Base-by-base conservation (phyloP, 2,888 invertebrate genomes). In the Ecliptopera silaceata region DNA sequence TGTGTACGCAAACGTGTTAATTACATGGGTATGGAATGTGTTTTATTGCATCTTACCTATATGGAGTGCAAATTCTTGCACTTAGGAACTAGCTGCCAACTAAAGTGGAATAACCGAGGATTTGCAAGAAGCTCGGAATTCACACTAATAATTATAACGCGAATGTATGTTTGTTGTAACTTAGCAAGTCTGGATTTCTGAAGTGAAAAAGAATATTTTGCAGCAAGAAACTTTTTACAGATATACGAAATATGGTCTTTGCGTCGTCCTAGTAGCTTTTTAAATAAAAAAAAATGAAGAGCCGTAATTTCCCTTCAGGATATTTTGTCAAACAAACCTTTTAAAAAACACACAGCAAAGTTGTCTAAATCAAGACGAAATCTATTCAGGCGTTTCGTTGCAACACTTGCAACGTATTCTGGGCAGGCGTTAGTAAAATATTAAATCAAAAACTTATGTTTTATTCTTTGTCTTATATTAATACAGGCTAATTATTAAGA, bases 1-100 rank as follows among this genome's bases (percentile, higher is more conserved):
- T 84, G 80, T 80, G 80, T 44, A 32, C 80, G 70, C 80, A 85
- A 75, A 59, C 54, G 88, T 88, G 88, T 81, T 89, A 89, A 88
- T 87, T 86, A 80, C 74, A 74, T 72, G 75, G 71, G 75, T 77
- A 78, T 74, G 77, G 69, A 72, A 76, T 77, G 70, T 70, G 71
- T 75, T 79, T 76, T 79, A 78, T 77, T 78, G 66, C 71, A 70
- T 81, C 71, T 68, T 82, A 36, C 36, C 36, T 15, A 84, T 86
- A 86, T 78, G 81, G 82, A 74, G 78, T 79, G 84, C 85, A 78
- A 79, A 80, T 80, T 78, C 77, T 71, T 62, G 57, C 74, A 73
- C 68, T 74, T 72, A 68, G 22, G 67, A 67, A 62, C 66, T 64
- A 60, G 59, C 65, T 59, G 54, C 41, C 18, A 46, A 29, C 45